Evolutionary conservation across 2,113 vertebrate species (phyloP).

Genomic region (Mohoua ochrocephala): DNA sequence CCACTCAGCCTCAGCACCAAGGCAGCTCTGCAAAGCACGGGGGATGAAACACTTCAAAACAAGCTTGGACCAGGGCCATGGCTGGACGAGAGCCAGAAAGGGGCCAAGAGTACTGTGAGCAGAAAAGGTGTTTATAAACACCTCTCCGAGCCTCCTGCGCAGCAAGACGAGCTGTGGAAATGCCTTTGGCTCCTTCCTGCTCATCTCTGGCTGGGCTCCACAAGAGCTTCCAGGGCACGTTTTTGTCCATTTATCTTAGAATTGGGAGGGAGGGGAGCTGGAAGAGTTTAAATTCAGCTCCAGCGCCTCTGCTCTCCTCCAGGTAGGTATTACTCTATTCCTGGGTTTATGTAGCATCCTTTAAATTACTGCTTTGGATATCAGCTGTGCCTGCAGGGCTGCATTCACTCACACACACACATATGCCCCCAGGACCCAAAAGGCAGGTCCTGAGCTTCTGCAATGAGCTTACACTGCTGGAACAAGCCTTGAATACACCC

Average conservation of each 20-base stretch:
- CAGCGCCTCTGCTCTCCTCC: not conserved
- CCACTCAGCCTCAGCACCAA: not conserved
- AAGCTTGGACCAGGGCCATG: not conserved
- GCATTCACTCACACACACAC: not conserved
- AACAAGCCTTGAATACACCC: not conserved
- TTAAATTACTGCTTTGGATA: not conserved
- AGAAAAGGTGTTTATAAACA: not conserved
- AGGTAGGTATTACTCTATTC: not conserved
- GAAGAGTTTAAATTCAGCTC: not conserved
- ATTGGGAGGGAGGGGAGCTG: not conserved
- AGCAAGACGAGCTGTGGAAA: not conserved
- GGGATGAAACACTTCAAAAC: not conserved
- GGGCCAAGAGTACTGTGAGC: not conserved
- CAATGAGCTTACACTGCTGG: not conserved
- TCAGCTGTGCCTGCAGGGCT: not conserved
- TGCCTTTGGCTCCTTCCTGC: not conserved
- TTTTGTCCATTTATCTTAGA: not conserved
- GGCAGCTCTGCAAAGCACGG: not conserved
- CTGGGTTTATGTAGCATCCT: not conserved
- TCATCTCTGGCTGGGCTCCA: not conserved
- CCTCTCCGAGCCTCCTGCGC: not conserved
- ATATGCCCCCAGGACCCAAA: not conserved
- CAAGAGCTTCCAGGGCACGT: not conserved
- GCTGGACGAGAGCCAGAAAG: not conserved
- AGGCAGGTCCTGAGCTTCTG: not conserved